Conservation (phyloP, 2,113 vertebrate species). For the Mastomys coucha region DNA sequence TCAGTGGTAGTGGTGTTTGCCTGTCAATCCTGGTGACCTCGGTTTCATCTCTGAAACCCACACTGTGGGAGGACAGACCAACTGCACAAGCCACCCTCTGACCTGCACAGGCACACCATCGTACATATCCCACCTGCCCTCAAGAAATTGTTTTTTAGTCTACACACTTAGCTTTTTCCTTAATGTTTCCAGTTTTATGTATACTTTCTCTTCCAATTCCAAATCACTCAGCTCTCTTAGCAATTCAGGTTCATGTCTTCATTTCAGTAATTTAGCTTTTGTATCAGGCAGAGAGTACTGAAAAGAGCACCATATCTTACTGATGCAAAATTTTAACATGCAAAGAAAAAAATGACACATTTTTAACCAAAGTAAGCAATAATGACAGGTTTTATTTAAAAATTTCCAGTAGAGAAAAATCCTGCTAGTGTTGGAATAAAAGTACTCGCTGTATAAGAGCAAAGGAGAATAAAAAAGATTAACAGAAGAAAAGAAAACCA, state of each 20-base stretch:
- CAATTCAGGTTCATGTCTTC: not conserved
- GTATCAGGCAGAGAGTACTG: not conserved
- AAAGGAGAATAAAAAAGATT: conserved; percentile 93
- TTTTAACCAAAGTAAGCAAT: conserved; percentile 90
- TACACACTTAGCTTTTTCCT: not conserved
- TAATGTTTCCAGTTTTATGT: not conserved
- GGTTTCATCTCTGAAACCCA: not conserved
- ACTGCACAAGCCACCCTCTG: too few relatives aligned
- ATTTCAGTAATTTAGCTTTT: not conserved
- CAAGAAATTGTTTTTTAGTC: not conserved
- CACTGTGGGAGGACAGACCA: not conserved
- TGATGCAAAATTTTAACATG: conserved; percentile 51
- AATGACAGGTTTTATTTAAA: conserved; percentile 97
- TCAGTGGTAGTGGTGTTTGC: not conserved
- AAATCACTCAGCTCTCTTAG: not conserved
- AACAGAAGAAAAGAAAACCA: conserved; percentile 90
- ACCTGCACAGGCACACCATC: not conserved
- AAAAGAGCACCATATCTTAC: not conserved
- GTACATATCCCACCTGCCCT: too few relatives aligned
- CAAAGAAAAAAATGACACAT: conserved; percentile 82
- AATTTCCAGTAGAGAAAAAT: conserved; percentile 95
- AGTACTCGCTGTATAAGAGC: conserved; percentile 93
- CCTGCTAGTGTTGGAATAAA: conserved; percentile 96
- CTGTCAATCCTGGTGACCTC: not conserved
- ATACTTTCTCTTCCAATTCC: conserved; percentile 18